Percentiles rank a stretch among this genome's conserved stretches.
Conservation (phyloP, 1,140 invertebrate genomes). For the Temnothorax curvispinosus region DNA sequence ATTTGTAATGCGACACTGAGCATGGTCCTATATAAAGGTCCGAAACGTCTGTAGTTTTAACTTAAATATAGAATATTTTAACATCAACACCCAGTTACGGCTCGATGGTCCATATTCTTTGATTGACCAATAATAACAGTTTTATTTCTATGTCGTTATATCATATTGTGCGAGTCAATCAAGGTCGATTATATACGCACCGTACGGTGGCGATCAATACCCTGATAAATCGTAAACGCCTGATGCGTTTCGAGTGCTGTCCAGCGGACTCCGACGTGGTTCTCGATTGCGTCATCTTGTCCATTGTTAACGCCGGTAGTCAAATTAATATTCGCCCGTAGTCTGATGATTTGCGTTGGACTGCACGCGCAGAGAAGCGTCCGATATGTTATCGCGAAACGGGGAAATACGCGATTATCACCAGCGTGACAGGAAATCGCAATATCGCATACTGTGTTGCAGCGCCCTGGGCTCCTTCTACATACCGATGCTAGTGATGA, state of each 20-base stretch:
- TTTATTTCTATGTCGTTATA: slow-evolving; percentile 63
- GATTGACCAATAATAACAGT: not conserved
- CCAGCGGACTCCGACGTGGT: not conserved
- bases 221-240: slow-evolving; percentile 53
- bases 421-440: not conserved
- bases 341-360: not conserved
- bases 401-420: not conserved
- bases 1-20: too few species aligned
- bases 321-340: slow-evolving; percentile 17
- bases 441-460: slow-evolving; percentile 78
- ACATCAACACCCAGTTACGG: too few species aligned
- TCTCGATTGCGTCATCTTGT: slow-evolving; percentile 16
- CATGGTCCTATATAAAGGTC: too few species aligned
- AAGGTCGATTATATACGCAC: slow-evolving; percentile 29
- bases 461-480: slow-evolving; percentile 98
- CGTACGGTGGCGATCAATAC: slow-evolving; percentile 36
- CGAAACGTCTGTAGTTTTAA: too few species aligned
- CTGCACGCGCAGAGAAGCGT: not conserved
- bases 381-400: not conserved
- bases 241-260: slow-evolving; percentile 13
- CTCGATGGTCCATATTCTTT: too few species aligned
- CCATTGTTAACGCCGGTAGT: slow-evolving; percentile 36
- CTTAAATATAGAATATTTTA: too few species aligned
- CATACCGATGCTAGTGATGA: slow-evolving; percentile 97
- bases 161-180: slow-evolving; percentile 45